These are phyloP conservation scores for Dryadula phaetusa DNA, from an alignment of 2,888 invertebrate genomes.

Conservation along the genomic window DNA sequence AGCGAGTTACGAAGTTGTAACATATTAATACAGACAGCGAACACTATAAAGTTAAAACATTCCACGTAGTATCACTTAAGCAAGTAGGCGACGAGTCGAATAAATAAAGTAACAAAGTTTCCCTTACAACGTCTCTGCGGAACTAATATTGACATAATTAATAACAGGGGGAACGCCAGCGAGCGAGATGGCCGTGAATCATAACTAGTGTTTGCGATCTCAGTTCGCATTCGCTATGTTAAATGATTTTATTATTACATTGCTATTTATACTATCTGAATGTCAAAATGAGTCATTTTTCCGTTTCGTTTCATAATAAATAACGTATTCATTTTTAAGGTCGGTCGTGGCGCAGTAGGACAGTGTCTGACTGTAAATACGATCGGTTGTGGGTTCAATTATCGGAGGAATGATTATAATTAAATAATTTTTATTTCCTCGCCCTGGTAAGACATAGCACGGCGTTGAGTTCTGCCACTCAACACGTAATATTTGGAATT, in stretches of 20 bases:
- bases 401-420: no score
- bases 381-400: no score
- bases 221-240: constrained; percentile 25
- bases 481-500: no score
- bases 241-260: constrained; percentile 17
- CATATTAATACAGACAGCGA: constrained; percentile 3
- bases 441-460: no score
- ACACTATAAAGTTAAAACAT: constrained; percentile 19
- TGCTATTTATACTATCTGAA: not conserved
- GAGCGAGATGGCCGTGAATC: constrained; percentile 19
- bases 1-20: not conserved
- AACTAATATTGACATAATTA: constrained; percentile 73
- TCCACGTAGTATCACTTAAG: constrained; percentile 20
- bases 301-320: not conserved
- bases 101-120: constrained; percentile 30
- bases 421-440: no score
- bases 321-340: no score
- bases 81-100: constrained; percentile 23
- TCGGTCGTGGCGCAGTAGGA: no score
- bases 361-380: no score
- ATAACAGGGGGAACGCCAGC: constrained; percentile 50
- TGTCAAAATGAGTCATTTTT: not conserved
- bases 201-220: constrained; percentile 26
- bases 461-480: no score
- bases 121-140: constrained; percentile 32